Evolutionary conservation across 2,888 invertebrate species (phyloP).

Genomic region (Crematogaster levior): DNA sequence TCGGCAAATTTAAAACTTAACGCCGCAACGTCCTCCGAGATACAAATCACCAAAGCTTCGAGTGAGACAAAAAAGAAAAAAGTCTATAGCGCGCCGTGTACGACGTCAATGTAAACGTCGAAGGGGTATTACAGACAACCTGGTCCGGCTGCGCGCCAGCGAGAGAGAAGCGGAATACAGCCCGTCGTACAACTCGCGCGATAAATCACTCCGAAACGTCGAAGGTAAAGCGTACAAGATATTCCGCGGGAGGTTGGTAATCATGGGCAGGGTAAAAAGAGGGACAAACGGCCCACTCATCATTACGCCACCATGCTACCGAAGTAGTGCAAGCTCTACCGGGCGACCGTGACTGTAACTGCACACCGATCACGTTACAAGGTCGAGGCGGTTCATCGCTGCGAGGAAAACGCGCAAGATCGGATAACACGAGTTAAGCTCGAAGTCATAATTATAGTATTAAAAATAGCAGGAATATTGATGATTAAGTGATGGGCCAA

Average conservation of each 20-base stretch:
- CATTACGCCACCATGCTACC: conserved; percentile 69
- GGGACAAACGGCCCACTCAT: conserved; percentile 70
- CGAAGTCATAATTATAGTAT: not conserved
- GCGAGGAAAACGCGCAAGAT: conserved; percentile 2
- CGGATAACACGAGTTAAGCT: not conserved
- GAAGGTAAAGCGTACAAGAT: conserved; percentile 56
- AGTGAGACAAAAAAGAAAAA: conserved; percentile 23
- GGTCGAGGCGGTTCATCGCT: conserved; percentile 37
- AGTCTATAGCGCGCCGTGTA: conserved; percentile 57
- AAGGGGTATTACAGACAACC: conserved; percentile 50
- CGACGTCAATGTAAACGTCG: conserved; percentile 54
- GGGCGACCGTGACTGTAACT: conserved; percentile 62
- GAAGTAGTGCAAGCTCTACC: conserved; percentile 58
- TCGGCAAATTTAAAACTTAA: not conserved
- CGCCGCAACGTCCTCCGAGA: not conserved
- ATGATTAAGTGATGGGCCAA: no score
- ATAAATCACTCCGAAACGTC: conserved; percentile 67
- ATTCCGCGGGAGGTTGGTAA: conserved; percentile 63
- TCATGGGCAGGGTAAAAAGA: conserved; percentile 55
- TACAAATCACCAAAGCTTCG: conserved; percentile 24
- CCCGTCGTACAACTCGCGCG: conserved; percentile 9
- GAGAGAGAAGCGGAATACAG: conserved; percentile 26
- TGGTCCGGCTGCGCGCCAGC: conserved; percentile 17
- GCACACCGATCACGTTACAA: conserved; percentile 48
- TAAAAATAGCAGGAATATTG: conserved; percentile 7